Conservation (phyloP, 2,113 vertebrate species). For the Vombatus ursinus region DNA sequence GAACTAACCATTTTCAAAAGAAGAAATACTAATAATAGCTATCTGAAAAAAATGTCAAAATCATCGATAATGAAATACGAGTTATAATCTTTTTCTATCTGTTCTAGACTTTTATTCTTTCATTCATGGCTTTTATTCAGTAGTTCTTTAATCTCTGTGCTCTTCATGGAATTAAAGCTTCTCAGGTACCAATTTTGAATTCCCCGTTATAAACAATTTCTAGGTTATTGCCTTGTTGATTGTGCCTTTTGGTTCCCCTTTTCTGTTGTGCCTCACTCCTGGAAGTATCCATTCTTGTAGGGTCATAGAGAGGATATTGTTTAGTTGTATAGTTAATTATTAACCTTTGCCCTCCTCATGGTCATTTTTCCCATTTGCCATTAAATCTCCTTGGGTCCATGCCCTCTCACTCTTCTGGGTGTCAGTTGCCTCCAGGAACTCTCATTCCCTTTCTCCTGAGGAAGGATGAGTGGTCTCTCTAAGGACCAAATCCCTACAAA, state of each 20-base stretch:
- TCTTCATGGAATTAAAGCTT: neutral
- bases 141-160: neutral
- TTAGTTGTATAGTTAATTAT: neutral
- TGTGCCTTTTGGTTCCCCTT: neutral
- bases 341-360: neutral
- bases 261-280: neutral
- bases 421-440: neutral
- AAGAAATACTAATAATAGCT: neutral
- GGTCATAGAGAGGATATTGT: neutral
- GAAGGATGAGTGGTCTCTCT: neutral
- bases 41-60: neutral
- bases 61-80: neutral
- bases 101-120: neutral
- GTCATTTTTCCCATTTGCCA: neutral
- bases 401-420: neutral
- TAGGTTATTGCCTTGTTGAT: neutral
- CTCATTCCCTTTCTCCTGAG: neutral
- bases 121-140: neutral
- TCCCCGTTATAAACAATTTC: neutral
- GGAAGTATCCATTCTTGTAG: no score
- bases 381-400: neutral
- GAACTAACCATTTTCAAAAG: neutral
- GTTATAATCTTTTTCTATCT: neutral
- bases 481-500: neutral
- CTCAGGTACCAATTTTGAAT: neutral